A percentile compares a stretch with the other conserved stretches of the same genome.
Evolutionary conservation across 1,140 invertebrate species (phyloP).

Genomic region (Mycetomoellerius zeteki): DNA sequence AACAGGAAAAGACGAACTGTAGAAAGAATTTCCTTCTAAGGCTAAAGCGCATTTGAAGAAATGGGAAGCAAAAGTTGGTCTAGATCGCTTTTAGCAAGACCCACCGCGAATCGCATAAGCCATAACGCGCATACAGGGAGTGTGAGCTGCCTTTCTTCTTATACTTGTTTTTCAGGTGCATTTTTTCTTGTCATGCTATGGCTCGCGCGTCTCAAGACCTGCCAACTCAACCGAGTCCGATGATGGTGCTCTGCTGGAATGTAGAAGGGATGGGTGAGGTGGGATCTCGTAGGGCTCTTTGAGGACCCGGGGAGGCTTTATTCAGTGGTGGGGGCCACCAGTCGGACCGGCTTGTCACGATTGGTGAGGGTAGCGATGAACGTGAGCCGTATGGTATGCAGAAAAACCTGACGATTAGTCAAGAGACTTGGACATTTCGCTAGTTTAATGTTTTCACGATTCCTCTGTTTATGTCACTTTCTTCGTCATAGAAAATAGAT

Average conservation of each 20-base stretch:
- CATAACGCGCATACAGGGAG: slow-evolving; percentile 67
- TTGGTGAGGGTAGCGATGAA: slow-evolving; percentile 70
- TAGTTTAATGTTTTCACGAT: slow-evolving; percentile 53
- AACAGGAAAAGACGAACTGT: background rate
- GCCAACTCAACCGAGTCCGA: slow-evolving; percentile 75
- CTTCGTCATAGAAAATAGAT: slow-evolving; percentile 4
- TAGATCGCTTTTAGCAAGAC: slow-evolving; percentile 24
- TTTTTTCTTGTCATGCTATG: slow-evolving; percentile 79
- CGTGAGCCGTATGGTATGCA: slow-evolving; percentile 76
- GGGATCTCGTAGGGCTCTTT: slow-evolving; percentile 73
- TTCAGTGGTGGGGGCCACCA: slow-evolving; percentile 73
- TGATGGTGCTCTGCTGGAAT: slow-evolving; percentile 79
- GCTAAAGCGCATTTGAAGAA: background rate
- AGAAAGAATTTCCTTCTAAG: background rate
- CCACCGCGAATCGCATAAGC: slow-evolving; percentile 49
- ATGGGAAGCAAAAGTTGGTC: slow-evolving; percentile 14
- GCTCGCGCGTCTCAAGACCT: slow-evolving; percentile 79
- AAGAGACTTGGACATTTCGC: slow-evolving; percentile 65
- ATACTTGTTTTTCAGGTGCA: slow-evolving; percentile 81
- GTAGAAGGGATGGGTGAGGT: slow-evolving; percentile 70
- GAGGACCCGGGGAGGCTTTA: slow-evolving; percentile 76
- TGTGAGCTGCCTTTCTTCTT: slow-evolving; percentile 74
- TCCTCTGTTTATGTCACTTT: slow-evolving; percentile 4
- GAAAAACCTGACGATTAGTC: slow-evolving; percentile 80
- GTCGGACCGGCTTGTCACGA: slow-evolving; percentile 81